A percentile compares a stretch with the other conserved stretches of the same genome.
Conservation (phyloP, 1,140 invertebrate genomes). For the Subanguina moxae region DNA sequence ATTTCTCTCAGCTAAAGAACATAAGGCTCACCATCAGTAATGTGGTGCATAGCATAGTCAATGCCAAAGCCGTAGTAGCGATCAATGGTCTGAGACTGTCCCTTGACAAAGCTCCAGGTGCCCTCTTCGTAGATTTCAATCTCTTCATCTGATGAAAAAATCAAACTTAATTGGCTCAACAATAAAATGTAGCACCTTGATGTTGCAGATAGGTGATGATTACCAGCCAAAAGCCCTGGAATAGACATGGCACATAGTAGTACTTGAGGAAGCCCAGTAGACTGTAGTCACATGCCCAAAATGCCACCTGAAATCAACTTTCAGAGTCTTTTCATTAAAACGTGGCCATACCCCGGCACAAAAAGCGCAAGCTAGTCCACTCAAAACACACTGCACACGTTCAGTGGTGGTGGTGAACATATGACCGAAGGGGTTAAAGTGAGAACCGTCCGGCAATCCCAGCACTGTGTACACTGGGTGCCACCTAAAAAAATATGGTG, state of each 20-base stretch:
- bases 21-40: constrained; percentile 51
- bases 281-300: constrained; percentile 47
- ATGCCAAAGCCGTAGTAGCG: constrained; percentile 61
- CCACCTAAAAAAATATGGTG: constrained; percentile 45
- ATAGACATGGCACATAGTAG: constrained; percentile 60
- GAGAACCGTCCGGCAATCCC: constrained; percentile 54
- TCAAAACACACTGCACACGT: constrained; percentile 51
- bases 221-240: constrained; percentile 57
- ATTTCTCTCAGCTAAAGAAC: no score
- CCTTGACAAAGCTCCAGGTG: constrained; percentile 60
- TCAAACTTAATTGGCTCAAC: no score
- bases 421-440: constrained; percentile 51
- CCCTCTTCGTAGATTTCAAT: constrained; percentile 61
- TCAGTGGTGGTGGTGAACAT: constrained; percentile 52
- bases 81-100: constrained; percentile 62
- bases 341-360: constrained; percentile 46
- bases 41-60: constrained; percentile 60
- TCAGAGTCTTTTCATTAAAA: no score
- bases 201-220: constrained; percentile 63
- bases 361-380: constrained; percentile 33
- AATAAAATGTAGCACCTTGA: constrained; percentile 21
- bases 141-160: constrained; percentile 43
- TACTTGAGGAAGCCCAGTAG: constrained; percentile 57
- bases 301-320: constrained; percentile 45
- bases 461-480: constrained; percentile 53